Base-by-base conservation (phyloP, 2,888 invertebrate genomes). In the Augiades crinisus region DNA sequence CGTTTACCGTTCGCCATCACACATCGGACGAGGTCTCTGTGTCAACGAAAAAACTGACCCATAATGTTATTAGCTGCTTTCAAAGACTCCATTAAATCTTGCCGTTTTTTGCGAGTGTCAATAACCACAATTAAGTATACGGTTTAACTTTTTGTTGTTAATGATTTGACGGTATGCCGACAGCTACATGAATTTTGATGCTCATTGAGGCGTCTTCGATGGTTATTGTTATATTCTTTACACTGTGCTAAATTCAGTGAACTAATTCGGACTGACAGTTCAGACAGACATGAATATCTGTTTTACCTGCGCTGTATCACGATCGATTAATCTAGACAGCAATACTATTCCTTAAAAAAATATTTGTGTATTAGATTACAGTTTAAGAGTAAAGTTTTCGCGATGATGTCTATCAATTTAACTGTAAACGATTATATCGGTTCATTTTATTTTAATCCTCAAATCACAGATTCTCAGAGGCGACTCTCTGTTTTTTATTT, bases 11-110 rank as follows among this genome's bases (percentile, higher is more conserved):
- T 49, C 3, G 3, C 19, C 30, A 30, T 21, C 40, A 27, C 38
- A 54, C 12, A 41, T 54, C 34, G n/a, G 30, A 30, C 36, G 50
- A 47, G 56, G 56, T 56, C 53, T 53, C 8, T 44, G 46, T 50
- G 56, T 53, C 50, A 47, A 14, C 34, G 47, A 59, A 60, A 57
- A 59, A 57, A 55, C 37, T 59, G 58, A 61, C 61, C 61, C 50
- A 58, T 59, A 59, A 62, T 53, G 36, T 51, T 58, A 61, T 62
- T 61, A 61, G 55, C 38, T 53, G 46, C 55, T 57, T 61, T 62
- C 58, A 60, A 33, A 54, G 40, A 49, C 45, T 53, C 58, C 56
- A 52, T 47, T 56, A 53, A 44, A 47, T 19, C 34, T 44, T 46
- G 43, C 46, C 31, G 43, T 56, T 59, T 61, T 58, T 61, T 62